phyloP scores from a whole-genome alignment of 30 jellyfish, hydroid and myxozoan genomes.

The Hydractinia echinata region DNA sequence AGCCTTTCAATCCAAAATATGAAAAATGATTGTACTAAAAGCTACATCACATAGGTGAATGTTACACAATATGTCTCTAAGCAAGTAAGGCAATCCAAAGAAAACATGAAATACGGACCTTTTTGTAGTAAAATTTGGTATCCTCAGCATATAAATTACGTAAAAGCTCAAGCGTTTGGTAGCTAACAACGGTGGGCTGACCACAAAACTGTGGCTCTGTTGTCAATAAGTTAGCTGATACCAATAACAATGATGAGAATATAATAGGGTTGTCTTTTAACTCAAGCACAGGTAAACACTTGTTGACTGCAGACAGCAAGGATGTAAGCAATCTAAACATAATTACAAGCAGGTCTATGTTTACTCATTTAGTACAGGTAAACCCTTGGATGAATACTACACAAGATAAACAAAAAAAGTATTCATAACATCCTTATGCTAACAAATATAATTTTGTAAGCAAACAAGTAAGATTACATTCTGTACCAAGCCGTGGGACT shows the following conservation, averaged over 20 bases:
- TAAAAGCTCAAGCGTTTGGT: conserved; percentile 55
- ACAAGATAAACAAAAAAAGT: too few species aligned
- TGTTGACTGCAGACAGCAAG: conserved; percentile 22
- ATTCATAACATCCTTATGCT: too few species aligned
- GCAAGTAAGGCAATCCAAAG: too few species aligned
- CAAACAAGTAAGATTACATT: too few species aligned
- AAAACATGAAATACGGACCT: conserved; percentile 20
- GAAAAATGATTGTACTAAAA: too few species aligned
- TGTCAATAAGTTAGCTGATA: conserved; percentile 21
- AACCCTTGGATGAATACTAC: too few species aligned
- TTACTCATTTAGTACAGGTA: neutral
- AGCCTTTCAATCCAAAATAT: too few species aligned
- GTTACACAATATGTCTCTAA: too few species aligned
- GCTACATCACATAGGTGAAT: too few species aligned
- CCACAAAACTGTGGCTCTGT: conserved; percentile 34
- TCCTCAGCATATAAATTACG: conserved; percentile 63
- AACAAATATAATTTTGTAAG: too few species aligned
- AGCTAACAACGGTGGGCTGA: conserved; percentile 1
- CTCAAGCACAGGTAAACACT: neutral
- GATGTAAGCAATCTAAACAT: conserved; percentile 3
- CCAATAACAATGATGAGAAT: neutral
- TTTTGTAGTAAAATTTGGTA: conserved; percentile 29
- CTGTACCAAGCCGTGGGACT: too few species aligned
- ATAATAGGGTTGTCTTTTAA: neutral
- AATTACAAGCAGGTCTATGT: neutral